Evolutionary conservation across 2,888 invertebrate genomes (phyloP).

Genomic region (Polymixis lichenea): DNA sequence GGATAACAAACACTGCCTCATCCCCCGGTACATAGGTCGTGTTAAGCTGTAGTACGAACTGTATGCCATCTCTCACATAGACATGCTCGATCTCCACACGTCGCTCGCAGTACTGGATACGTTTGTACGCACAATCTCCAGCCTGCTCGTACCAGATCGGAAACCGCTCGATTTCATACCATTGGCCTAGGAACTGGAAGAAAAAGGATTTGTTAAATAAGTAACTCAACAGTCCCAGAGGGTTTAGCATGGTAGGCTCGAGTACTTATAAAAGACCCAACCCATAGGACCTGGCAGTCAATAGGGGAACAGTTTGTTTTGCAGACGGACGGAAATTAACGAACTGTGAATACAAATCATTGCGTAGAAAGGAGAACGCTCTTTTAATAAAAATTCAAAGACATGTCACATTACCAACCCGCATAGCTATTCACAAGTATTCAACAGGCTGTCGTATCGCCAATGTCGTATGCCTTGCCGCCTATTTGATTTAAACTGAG

Average conservation of each 20-base stretch:
- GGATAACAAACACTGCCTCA: constrained; percentile 81
- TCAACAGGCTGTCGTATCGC: no score
- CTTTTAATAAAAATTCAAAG: no score
- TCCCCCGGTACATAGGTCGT: constrained; percentile 83
- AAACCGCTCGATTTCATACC: constrained; percentile 84
- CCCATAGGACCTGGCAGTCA: no score
- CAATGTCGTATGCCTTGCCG: no score
- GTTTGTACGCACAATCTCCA: constrained; percentile 81
- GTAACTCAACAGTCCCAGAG: background rate
- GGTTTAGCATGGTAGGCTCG: background rate
- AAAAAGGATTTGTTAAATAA: background rate
- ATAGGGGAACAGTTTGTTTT: background rate
- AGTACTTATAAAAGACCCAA: background rate
- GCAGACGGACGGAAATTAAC: background rate
- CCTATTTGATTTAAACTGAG: no score
- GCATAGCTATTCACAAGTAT: no score
- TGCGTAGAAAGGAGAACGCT: no score
- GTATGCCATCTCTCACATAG: constrained; percentile 78
- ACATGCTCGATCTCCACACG: constrained; percentile 81
- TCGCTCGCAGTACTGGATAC: constrained; percentile 79
- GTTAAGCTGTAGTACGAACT: constrained; percentile 81
- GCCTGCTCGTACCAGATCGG: constrained; percentile 83
- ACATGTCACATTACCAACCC: no score
- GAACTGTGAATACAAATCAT: no score
- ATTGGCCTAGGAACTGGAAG: constrained; percentile 84